Base-by-base conservation (phyloP, 2,797 vertebrate species). In the Echeneis naucrates region DNA sequence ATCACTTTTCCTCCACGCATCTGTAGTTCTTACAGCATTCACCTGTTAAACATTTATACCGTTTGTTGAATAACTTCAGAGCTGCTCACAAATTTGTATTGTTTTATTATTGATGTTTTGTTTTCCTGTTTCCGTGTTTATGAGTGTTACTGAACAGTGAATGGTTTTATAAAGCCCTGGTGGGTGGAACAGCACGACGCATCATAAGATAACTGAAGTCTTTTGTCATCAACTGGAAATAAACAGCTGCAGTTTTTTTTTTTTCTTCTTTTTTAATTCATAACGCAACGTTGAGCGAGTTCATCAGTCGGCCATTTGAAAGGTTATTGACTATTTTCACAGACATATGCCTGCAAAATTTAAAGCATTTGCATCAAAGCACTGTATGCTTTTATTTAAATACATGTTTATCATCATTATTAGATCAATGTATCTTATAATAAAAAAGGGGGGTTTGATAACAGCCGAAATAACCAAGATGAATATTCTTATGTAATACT, bases 201-300 rank as follows among this genome's bases (percentile, higher is more conserved):
- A 76, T 73, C 77, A 67, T 59, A 48, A 42, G 19, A 35, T 47
- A 66, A 68, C 62, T 59, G 69, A 44, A 58, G 68, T 44, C 75
- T 77, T 88, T 84, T 68, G 58, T 80, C 78, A 83, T 77, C 80
- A 81, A 61, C 65, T 73, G 72, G 72, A 69, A 76, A 63, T 70
- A 77, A 85, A 85, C 67, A 84, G 79, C 77, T 71, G 77, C 78
- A 35, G 21, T 66, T 14, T 35, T 33, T 7, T 17, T 47, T 23
- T 23, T 3, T 17, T n/a, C n/a, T n/a, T n/a, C n/a, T 88, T 72
- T 68, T 50, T 45, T 69, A 35, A 83, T 75, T 80, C 68, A 86
- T 59, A 78, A 74, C 72, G 45, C 52, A 58, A 66, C 77, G 74
- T 45, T 63, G 62, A 69, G 73, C 45, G 45, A 78, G 78, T 85